phyloP scores from a whole-genome alignment of 2,113 vertebrate species.

The Chitala chitala region DNA sequence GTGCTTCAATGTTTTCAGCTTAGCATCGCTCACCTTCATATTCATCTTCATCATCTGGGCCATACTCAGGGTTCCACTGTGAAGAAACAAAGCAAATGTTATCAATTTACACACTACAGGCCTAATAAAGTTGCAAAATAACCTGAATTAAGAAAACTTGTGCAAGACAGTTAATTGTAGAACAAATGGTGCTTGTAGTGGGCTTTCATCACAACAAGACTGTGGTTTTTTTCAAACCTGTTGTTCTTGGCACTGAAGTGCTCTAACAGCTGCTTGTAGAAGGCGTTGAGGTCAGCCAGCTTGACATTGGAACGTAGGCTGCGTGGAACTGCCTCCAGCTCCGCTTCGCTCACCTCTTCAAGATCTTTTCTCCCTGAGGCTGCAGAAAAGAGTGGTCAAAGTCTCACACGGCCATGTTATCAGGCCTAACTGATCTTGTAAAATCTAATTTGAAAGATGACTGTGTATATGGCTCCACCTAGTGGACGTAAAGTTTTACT shows the following conservation, averaged over 20 bases:
- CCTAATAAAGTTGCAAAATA: no score
- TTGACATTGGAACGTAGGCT: constrained; percentile 39
- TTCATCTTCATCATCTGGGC: constrained; percentile 53
- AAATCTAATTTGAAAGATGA: no score
- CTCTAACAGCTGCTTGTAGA: constrained; percentile 50
- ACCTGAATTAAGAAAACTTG: background rate
- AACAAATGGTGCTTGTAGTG: background rate
- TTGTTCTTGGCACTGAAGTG: constrained; percentile 37
- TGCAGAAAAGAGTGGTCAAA: constrained; percentile 12
- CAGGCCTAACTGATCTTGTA: no score
- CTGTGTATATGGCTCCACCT: background rate
- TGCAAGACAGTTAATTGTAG: background rate
- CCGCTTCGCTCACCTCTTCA: constrained; percentile 38
- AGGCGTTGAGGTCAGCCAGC: constrained; percentile 44
- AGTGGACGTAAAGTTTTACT: background rate
- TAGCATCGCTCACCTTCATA: constrained; percentile 43
- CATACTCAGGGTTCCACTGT: constrained; percentile 39
- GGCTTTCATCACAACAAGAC: background rate
- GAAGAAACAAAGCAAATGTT: background rate
- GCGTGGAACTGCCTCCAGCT: constrained; percentile 37
- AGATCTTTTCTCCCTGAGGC: background rate
- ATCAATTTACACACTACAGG: background rate
- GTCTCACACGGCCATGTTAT: no score
- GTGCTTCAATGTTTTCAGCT: constrained; percentile 49
- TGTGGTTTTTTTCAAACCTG: constrained; percentile 38